These are phyloP conservation scores for Bucco capensis DNA, from an alignment of 2,113 vertebrate genomes.

Conservation along the genomic window DNA sequence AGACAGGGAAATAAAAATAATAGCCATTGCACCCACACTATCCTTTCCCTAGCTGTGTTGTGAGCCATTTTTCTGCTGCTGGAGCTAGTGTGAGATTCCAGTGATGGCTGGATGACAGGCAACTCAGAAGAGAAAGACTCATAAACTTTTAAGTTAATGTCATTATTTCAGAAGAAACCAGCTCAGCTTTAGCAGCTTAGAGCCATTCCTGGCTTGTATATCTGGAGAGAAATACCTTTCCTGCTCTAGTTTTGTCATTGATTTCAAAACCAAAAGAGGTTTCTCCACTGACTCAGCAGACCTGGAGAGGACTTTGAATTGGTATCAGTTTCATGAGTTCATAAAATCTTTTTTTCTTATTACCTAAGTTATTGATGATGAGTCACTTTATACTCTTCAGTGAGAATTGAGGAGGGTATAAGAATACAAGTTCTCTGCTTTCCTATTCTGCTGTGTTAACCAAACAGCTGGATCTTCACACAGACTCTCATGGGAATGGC, in stretches of 20 bases:
- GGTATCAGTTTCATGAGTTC: neutral
- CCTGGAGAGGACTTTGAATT: neutral
- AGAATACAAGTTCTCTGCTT: neutral
- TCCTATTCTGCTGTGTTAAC: slow-evolving; percentile 14
- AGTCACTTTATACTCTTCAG: neutral
- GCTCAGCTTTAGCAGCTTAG: neutral
- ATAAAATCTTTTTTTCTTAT: neutral
- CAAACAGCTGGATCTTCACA: slow-evolving; percentile 2
- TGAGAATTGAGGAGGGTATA: neutral
- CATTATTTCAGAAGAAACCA: neutral
- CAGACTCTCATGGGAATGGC: neutral
- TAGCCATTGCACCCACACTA: neutral
- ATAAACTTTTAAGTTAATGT: neutral
- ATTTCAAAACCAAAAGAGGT: neutral
- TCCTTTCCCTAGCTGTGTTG: neutral
- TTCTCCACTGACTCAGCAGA: neutral
- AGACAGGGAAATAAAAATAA: neutral
- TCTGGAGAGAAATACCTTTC: neutral
- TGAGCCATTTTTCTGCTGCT: neutral
- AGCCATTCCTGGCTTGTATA: neutral
- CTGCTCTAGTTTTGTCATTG: neutral
- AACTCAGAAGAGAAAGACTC: neutral
- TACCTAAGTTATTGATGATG: neutral
- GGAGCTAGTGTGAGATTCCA: neutral
- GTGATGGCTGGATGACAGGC: neutral